Evolutionary conservation across 2,797 vertebrate genomes (phyloP), one percentile per base, ranked within the genome.

Genomic region (Trematomus bernacchii): DNA sequence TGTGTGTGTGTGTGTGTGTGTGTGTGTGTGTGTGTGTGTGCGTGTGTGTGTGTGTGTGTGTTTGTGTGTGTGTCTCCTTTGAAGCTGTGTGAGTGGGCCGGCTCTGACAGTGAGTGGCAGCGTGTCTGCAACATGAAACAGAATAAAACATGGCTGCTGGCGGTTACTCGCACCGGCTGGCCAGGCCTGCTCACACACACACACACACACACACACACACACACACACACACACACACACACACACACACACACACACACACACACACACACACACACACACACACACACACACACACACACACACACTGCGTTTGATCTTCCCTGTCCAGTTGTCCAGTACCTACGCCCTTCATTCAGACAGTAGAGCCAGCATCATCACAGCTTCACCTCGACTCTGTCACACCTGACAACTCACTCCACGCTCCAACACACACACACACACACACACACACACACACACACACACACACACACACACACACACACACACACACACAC

Each of bases 101-200:
- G 82, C 84, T 86, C 90, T 94, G 94, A 94, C 93, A 94, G 92
- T 94, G 92, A 94, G 87, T 94, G 94, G 91, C 91, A 92, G 79
- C 87, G 65, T 88, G 88, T 91, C 85, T 85, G 82, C 85, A 88
- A 93, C 94, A 95, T 95, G 92, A 95, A 95, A 95, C 88, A 87
- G 94, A 95, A 94, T 95, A 94, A 95, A 94, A 92, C 92, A 92
- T 92, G 89, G 80, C 86, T 86, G 77, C 88, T 92, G 88, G 89
- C 79, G 89, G 91, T 85, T 83, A 87, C 85, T 91, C 75, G 79
- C 79, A 85, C 84, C 85, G 90, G 87, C 90, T 89, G 89, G 88
- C 85, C 86, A 70, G 81, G 80, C 77, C 77, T 27, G 55, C n/a
- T n/a, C n/a, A n/a, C n/a, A n/a, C n/a, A n/a, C n/a, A n/a, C n/a